phyloP scores from a whole-genome alignment of 2,113 vertebrate genomes.

The Psophia crepitans region DNA sequence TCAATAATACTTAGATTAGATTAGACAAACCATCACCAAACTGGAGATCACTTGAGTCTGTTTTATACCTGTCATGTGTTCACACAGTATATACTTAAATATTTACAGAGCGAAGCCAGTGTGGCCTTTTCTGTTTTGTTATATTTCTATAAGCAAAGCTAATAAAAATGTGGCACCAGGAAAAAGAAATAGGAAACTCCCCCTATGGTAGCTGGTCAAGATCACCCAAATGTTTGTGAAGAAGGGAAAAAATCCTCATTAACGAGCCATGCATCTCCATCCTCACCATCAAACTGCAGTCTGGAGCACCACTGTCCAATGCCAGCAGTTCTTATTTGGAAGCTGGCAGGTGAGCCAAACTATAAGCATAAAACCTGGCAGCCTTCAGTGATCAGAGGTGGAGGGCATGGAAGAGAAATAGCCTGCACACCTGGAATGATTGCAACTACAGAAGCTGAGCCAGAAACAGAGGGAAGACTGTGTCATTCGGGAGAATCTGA shows the following conservation, averaged over 20 bases:
- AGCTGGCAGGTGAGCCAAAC: neutral
- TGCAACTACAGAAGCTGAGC: neutral
- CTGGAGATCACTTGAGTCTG: neutral
- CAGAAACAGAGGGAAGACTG: neutral
- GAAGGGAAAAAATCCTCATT: slow-evolving; percentile 17
- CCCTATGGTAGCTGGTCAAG: neutral
- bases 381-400: neutral
- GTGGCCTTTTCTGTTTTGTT: slow-evolving; percentile 8
- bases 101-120: slow-evolving; percentile 43
- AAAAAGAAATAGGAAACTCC: neutral
- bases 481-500: neutral
- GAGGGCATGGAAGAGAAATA: neutral
- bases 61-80: slow-evolving; percentile 41
- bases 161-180: neutral
- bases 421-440: neutral
- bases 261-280: neutral
- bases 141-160: slow-evolving; percentile 5
- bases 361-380: neutral
- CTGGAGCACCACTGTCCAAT: neutral
- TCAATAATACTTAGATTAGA: neutral
- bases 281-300: neutral
- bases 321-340: neutral
- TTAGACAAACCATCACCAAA: slow-evolving; percentile 19
- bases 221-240: neutral
- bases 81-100: slow-evolving; percentile 22